Evolutionary conservation across 2,797 vertebrate genomes (phyloP), one percentile per base, ranked within the genome.

Genomic region (Callimico goeldii): DNA sequence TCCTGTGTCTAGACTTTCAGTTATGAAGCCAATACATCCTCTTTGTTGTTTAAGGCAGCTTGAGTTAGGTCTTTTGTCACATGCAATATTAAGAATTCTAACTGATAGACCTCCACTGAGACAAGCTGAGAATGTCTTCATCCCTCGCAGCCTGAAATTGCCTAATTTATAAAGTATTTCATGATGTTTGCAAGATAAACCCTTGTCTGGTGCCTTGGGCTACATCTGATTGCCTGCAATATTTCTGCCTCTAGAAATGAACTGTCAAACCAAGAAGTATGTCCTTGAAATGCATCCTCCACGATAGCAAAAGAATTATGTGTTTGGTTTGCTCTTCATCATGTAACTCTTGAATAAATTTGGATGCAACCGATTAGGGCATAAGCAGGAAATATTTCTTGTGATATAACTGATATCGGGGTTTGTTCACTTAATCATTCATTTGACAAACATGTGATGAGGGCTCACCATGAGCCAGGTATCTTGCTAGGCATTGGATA

Each of bases 111-210:
- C n/a, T 90, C 90, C 84, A 93, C 89, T 91, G 87, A 97, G 93
- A 93, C 75, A 77, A 94, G 89, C 55, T 46, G 90, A 97, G 79
- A 70, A 33, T 67, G 50, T 79, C 81, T 95, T 77, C 85, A 94
- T 81, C 72, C 36, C 43, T 95, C n/a, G 30, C 43, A 73, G 87
- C 64, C 72, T 64, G 33, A 91, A 96, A 83, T 95, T 87, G 87
- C 80, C 88, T 96, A 90, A 97, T 96, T 93, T 97, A 93, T 97
- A 96, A 97, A 94, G 46, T 67, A 52, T 76, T 92, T 93, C 84
- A 97, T 91, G 94, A 81, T 46, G 81, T 96, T 95, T 97, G 82
- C 7, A 36, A 64, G 84, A 84, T 36, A 77, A 70, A 91, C 81
- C 77, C 39, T 85, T 84, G 76, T 87, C 93, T 93, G 93, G 46